Evolutionary conservation across 2,113 vertebrate species (phyloP), one percentile per base, ranked within the genome.

Genomic region (Puntigrus tetrazona): DNA sequence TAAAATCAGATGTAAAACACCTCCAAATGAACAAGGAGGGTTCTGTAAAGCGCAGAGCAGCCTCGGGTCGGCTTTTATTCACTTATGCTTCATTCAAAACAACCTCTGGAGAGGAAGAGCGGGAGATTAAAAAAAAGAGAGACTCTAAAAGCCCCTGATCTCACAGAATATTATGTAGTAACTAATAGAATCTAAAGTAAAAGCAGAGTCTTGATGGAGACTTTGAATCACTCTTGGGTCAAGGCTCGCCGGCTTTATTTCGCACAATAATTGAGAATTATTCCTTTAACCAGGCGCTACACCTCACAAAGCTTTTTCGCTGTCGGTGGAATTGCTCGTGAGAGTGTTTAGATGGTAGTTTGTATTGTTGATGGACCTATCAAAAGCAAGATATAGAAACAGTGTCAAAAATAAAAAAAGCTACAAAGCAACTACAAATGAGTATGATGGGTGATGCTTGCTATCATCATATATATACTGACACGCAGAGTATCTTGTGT

Each of bases 31-130:
- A 93, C 89, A 90, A 91, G 92, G 91, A 92, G 90, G 85, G 88
- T 89, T 88, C 90, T 92, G 92, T 89, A 89, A 91, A 88, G 50
- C 82, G 84, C 89, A 86, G 86, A 91, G 74, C 38, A 63, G 89
- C 91, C 90, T 89, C 81, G 84, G 89, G 91, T 91, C 87, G 88
- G 89, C 92, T 94, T 94, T 93, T 93, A 93, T 94, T 93, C 92
- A 93, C 92, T 93, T 94, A 93, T 88, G 91, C 91, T 91, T 91
- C 91, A 93, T 93, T 94, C 92, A 90, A 86, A 89, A 86, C 67
- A 91, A 90, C 89, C 86, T 91, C 89, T 90, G 85, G 88, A 91
- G 77, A 81, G 89, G 89, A 91, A 31, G 83, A 87, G 87, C 81
- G 43, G 83, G 82, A 88, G 78, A 86, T 84, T 87, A 50, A 52